These are phyloP conservation scores for Troides oblongomaculatus DNA, from an alignment of 2,888 invertebrate genomes.

Conservation along the genomic window DNA sequence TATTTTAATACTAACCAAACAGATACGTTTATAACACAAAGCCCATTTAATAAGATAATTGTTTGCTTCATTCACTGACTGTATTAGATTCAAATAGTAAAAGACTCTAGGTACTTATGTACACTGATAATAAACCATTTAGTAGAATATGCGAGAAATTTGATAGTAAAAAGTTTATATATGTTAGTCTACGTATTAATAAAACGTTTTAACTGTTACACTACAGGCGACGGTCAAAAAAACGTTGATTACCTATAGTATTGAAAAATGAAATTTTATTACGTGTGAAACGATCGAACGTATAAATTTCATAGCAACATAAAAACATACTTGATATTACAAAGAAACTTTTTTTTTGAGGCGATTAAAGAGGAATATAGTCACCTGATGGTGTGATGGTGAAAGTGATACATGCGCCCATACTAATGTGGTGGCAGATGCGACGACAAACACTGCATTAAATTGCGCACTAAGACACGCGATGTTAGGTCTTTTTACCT, in stretches of 20 bases:
- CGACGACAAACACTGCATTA: no score
- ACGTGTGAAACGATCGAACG: conserved; percentile 1
- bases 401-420: no score
- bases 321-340: not conserved
- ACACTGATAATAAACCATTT: not conserved
- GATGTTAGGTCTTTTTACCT: no score
- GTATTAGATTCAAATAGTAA: not conserved
- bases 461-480: no score
- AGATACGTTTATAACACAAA: not conserved
- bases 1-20: not conserved
- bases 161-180: no score
- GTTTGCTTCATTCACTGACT: not conserved
- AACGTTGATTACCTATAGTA: not conserved
- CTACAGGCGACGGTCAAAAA: not conserved
- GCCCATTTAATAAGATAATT: not conserved
- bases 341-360: no score
- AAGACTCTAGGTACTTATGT: not conserved
- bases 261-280: not conserved
- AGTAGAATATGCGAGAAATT: no score
- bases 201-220: not conserved
- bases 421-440: no score
- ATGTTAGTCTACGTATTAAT: not conserved
- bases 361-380: no score
- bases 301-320: not conserved
- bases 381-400: no score